Percentiles rank a stretch among this genome's conserved stretches.
phyloP scores from a whole-genome alignment of 2,888 invertebrate species.

The Dromius quadrimaculatus region DNA sequence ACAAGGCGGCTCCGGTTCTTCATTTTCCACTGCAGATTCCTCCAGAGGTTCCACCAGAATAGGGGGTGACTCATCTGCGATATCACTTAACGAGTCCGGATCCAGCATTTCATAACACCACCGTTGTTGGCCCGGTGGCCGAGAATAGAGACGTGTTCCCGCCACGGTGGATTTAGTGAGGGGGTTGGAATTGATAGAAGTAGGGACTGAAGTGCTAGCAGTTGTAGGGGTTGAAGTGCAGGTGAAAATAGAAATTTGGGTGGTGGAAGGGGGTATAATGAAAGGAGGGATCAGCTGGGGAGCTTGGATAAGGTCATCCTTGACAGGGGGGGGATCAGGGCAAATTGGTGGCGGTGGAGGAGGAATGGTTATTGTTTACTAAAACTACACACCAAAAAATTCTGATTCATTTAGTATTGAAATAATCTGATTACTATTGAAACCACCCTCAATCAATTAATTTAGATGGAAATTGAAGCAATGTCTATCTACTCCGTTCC shows the following conservation, averaged over 20 bases:
- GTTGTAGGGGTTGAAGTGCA: too few species aligned
- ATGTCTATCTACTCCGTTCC: too few species aligned
- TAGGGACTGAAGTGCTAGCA: not conserved
- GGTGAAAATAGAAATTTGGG: too few species aligned
- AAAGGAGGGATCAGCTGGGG: slow-evolving; percentile 32
- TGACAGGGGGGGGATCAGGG: not conserved
- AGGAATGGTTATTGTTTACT: not conserved
- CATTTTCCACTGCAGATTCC: slow-evolving; percentile 57
- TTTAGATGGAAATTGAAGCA: too few species aligned
- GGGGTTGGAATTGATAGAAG: not conserved
- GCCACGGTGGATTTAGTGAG: slow-evolving; percentile 54
- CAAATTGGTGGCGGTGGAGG: not conserved
- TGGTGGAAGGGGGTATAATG: too few species aligned
- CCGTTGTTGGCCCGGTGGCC: slow-evolving; percentile 58
- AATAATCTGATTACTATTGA: too few species aligned
- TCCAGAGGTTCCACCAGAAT: slow-evolving; percentile 52
- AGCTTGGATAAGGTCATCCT: not conserved
- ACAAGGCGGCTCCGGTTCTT: slow-evolving; percentile 53
- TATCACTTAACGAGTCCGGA: slow-evolving; percentile 59
- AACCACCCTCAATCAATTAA: too few species aligned
- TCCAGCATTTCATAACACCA: slow-evolving; percentile 67
- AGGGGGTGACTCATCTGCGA: slow-evolving; percentile 59
- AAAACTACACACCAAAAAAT: too few species aligned
- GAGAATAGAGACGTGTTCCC: slow-evolving; percentile 59
- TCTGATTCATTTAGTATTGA: too few species aligned